These are phyloP conservation scores for Sitta europaea DNA, from an alignment of 2,113 vertebrate species.

Conservation along the genomic window DNA sequence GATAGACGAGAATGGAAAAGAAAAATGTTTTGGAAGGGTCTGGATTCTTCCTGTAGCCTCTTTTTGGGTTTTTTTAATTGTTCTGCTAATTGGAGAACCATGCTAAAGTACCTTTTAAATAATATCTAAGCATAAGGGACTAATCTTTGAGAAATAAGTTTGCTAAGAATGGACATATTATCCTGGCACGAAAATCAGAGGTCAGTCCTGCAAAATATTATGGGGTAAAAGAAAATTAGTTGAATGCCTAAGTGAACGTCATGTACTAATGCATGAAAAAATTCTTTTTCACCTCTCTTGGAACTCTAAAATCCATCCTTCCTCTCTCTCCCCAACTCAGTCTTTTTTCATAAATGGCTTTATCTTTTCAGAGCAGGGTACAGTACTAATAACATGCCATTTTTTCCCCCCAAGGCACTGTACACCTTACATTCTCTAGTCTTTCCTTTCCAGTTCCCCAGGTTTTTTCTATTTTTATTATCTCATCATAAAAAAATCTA, in stretches of 20 bases:
- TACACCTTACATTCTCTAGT: not conserved
- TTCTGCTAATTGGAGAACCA: not conserved
- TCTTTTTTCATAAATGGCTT: not conserved
- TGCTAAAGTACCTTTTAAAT: not conserved
- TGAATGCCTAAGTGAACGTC: not conserved
- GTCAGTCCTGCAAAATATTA: not conserved
- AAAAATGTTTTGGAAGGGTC: not conserved
- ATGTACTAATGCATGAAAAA: not conserved
- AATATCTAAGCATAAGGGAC: not conserved
- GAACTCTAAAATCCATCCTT: not conserved
- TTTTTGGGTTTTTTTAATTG: not conserved
- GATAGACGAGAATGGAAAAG: not conserved
- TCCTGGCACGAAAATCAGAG: not conserved
- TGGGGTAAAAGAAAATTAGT: not conserved
- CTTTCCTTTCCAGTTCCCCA: not conserved
- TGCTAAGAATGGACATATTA: not conserved
- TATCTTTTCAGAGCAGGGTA: not conserved
- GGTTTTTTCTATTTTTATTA: not conserved
- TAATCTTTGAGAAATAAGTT: constrained; percentile 11
- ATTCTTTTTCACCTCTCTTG: not conserved
- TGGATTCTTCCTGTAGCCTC: not conserved
- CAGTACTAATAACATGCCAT: not conserved
- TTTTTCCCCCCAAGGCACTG: not conserved
- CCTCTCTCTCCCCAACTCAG: not conserved
- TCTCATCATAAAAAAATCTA: not conserved